Base-by-base conservation (phyloP, 2,888 invertebrate genomes). In the Dichetophora obliterata region DNA sequence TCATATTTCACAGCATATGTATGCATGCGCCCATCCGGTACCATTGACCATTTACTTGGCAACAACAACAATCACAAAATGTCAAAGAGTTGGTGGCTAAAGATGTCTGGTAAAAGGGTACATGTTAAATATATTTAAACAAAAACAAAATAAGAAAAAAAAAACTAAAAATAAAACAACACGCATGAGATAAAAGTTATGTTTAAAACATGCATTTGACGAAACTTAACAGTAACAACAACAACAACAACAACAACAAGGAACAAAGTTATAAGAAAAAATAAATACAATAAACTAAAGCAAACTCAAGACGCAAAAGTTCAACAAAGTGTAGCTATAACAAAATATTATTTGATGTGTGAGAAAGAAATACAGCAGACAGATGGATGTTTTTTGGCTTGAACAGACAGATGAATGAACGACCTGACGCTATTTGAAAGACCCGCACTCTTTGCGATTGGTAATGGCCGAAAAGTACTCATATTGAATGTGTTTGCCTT, bases 151-250 rank as follows among this genome's bases (percentile, higher is more conserved):
- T 81, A 83, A 83, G 79, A 83, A 84, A n/a, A n/a, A n/a, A n/a
- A n/a, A n/a, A n/a, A n/a, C n/a, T n/a, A n/a, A n/a, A 84, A 82
- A 80, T 81, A 80, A 79, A 83, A 81, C 78, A 80, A 83, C 81
- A 74, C 68, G 24, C 50, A 52, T 31, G 43, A 74, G 63, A 74
- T 31, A 65, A 43, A 59, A 14, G 54, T 50, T 65, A 50, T 31
- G 50, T 27, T 63, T 31, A 24, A 71, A 71, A 43, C 61, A 31
- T 52, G 65, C 61, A 63, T 65, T 34, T 65, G 37, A 52, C 50
- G 34, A 52, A 66, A 34, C 43, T 22, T 82, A 80, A 78, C 75
- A 81, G 54, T 19, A 69, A 59, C 72, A 76, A 77, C 59, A 65
- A 70, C 48, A 66, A 77, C 69, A 79, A 80, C 80, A 75, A 66